A percentile compares a stretch with the other conserved stretches of the same genome.
Conservation (phyloP, 1,140 invertebrate species). For the Conus betulinus region DNA sequence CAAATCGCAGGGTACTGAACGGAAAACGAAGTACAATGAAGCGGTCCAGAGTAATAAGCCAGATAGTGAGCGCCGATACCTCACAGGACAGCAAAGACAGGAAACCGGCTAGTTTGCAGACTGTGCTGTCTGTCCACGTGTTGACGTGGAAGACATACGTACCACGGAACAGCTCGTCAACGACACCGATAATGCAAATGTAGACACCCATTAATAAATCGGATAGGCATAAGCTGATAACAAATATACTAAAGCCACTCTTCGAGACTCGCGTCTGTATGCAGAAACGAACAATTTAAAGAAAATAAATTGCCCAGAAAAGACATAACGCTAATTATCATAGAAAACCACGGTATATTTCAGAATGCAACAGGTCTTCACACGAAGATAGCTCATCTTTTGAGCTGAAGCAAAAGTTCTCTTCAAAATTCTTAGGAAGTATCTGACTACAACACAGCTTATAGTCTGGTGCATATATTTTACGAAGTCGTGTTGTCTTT, state of each 20-base stretch:
- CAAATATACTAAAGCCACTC: not conserved
- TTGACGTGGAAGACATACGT: not conserved
- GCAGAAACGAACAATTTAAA: not conserved
- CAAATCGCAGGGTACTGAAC: not conserved
- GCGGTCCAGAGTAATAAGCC: conserved; percentile 14
- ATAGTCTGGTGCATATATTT: not conserved
- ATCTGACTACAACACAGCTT: not conserved
- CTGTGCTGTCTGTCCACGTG: not conserved
- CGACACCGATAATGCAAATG: not conserved
- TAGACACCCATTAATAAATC: conserved; percentile 22
- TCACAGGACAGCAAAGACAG: not conserved
- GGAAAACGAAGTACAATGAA: not conserved
- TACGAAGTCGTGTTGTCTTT: not conserved
- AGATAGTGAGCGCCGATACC: not conserved
- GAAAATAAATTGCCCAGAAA: not conserved
- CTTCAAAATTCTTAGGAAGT: not conserved
- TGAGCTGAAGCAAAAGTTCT: not conserved
- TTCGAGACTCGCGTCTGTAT: no score
- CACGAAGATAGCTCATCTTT: conserved; percentile 5
- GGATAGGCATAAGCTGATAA: not conserved
- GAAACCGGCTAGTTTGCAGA: not conserved
- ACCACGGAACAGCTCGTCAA: not conserved
- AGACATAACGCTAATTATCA: not conserved
- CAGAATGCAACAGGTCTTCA: not conserved
- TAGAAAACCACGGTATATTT: not conserved